Percentiles rank a stretch among this genome's conserved stretches.
These are phyloP conservation scores for Linurgus olivaceus DNA, from an alignment of 2,797 vertebrate genomes.

Conservation along the genomic window DNA sequence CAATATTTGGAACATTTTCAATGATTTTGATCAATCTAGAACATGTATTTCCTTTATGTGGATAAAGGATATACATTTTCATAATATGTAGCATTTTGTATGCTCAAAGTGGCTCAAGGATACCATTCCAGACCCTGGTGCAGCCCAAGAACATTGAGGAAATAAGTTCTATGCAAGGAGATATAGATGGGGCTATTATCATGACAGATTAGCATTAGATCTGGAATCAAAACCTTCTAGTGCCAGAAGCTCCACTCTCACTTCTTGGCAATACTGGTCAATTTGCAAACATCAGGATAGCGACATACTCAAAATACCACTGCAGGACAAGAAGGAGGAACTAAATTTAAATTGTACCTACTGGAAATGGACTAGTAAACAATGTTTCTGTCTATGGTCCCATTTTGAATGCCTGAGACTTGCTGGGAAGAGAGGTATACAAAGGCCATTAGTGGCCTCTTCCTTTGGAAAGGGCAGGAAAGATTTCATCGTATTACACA, in stretches of 20 bases:
- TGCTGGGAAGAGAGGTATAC: not conserved
- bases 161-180: not conserved
- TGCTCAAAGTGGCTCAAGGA: not conserved
- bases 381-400: not conserved
- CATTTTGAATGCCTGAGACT: not conserved
- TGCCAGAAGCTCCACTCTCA: rapidly evolving
- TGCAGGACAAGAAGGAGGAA: not conserved
- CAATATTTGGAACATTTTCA: not conserved
- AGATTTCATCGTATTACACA: not conserved
- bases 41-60: not conserved
- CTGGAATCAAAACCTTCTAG: not conserved
- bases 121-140: not conserved
- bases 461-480: not conserved
- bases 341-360: not conserved
- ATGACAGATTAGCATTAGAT: not conserved
- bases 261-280: not conserved
- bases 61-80: no score
- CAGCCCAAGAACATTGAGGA: not conserved
- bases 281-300: not conserved
- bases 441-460: not conserved
- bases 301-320: not conserved
- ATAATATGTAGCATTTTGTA: not conserved
- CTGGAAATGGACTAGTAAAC: not conserved
- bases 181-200: not conserved
- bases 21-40: not conserved